phyloP scores from a whole-genome alignment of 2,888 invertebrate species.

The Fragum sueziense region DNA sequence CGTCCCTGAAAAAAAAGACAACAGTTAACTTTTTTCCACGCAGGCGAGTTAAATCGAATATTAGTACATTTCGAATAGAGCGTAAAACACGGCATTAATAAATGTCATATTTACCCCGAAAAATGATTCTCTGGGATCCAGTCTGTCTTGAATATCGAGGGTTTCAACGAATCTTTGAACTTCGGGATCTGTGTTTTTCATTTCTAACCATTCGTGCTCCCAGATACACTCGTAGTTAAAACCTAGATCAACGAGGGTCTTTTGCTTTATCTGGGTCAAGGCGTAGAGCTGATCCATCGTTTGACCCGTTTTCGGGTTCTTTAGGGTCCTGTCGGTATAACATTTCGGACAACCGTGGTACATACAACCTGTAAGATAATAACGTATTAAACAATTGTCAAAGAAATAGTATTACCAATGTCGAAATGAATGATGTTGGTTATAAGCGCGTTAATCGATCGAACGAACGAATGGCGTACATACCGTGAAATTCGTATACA shows the following conservation, averaged over 20 bases:
- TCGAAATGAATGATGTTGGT: too few relatives aligned
- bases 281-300: constrained; percentile 20
- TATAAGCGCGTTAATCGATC: not conserved
- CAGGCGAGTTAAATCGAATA: too few relatives aligned
- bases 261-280: constrained; percentile 8
- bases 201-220: constrained; percentile 44
- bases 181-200: constrained; percentile 26
- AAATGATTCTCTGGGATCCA: constrained; percentile 60
- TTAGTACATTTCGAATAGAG: too few relatives aligned
- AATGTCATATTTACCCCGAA: too few relatives aligned
- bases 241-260: not conserved
- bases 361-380: constrained; percentile 22
- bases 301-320: constrained; percentile 8
- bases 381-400: not conserved
- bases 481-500: constrained; percentile 21
- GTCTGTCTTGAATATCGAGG: constrained; percentile 35
- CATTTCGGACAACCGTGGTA: constrained; percentile 26
- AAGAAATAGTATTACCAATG: too few relatives aligned
- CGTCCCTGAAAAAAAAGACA: too few relatives aligned
- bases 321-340: constrained; percentile 14
- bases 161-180: not conserved
- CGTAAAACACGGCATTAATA: too few relatives aligned
- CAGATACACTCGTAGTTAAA: constrained; percentile 41
- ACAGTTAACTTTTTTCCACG: too few relatives aligned
- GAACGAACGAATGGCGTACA: not conserved